phyloP scores from a whole-genome alignment of 2,797 vertebrate genomes.

The Falco rusticolus region DNA sequence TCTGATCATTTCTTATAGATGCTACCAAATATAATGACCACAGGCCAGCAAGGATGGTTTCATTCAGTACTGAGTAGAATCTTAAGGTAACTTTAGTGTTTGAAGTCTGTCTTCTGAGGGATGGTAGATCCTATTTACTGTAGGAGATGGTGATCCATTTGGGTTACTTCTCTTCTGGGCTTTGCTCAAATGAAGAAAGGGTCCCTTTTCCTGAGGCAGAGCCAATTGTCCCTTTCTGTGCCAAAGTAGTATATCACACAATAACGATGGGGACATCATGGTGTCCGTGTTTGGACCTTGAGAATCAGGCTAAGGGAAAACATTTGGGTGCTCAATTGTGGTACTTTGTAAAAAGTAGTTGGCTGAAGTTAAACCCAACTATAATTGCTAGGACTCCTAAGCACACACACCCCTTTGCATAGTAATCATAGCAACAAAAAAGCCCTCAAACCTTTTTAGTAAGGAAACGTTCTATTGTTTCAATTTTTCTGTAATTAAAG shows the following conservation, averaged over 20 bases:
- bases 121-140: background rate
- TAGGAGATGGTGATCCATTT: background rate
- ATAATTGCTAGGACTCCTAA: background rate
- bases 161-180: background rate
- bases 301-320: background rate
- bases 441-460: background rate
- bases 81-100: background rate
- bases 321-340: background rate
- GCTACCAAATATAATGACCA: background rate
- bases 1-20: background rate
- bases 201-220: background rate
- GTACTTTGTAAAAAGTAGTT: background rate
- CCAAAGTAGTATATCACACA: accelerated
- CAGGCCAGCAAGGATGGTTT: background rate
- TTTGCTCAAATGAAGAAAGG: background rate
- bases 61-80: background rate
- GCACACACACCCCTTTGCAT: background rate
- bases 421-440: background rate
- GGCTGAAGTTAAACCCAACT: background rate
- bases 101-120: background rate
- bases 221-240: background rate
- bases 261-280: background rate
- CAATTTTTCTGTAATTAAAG: slow-evolving; percentile 33
- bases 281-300: background rate
- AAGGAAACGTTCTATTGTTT: slow-evolving; percentile 48